Conservation (phyloP, 1,140 invertebrate genomes). For the Rhyzopertha dominica region DNA sequence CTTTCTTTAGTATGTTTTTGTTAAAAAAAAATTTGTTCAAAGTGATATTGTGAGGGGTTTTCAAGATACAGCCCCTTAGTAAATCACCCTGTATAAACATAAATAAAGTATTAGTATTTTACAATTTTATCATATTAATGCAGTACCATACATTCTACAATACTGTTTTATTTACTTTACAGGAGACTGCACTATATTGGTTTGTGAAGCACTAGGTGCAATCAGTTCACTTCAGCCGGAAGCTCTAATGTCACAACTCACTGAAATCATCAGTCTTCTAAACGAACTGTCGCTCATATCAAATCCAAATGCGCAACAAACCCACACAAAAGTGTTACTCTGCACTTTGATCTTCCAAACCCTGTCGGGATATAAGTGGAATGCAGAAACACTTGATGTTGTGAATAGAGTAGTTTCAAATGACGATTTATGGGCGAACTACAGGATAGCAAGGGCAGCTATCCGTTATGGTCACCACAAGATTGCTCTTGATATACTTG, state of each 20-base stretch:
- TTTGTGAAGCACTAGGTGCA: constrained; percentile 64
- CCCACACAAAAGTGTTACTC: constrained; percentile 56
- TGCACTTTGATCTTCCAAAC: constrained; percentile 82
- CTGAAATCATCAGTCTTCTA: constrained; percentile 54
- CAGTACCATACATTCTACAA: neutral
- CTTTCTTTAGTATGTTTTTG: too few relatives aligned
- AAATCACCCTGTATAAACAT: too few relatives aligned
- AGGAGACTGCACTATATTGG: constrained; percentile 36
- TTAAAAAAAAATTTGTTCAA: too few relatives aligned
- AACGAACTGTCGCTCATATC: constrained; percentile 27
- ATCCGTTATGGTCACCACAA: constrained; percentile 78
- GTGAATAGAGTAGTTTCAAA: constrained; percentile 55
- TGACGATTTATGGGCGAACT: constrained; percentile 76
- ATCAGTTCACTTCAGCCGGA: constrained; percentile 62
- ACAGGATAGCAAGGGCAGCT: constrained; percentile 80
- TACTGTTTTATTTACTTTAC: constrained; percentile 14
- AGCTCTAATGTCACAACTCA: constrained; percentile 52
- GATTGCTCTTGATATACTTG: constrained; percentile 64
- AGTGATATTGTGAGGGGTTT: too few relatives aligned
- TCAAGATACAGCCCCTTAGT: too few relatives aligned
- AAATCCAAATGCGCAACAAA: constrained; percentile 32
- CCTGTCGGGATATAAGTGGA: constrained; percentile 60
- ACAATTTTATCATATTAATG: too few relatives aligned
- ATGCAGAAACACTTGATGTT: constrained; percentile 53
- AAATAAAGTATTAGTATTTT: too few relatives aligned